Percentiles rank a stretch among this genome's conserved stretches.
Evolutionary conservation across 2,888 invertebrate genomes (phyloP).

Genomic region (Nemotelus nigrinus): DNA sequence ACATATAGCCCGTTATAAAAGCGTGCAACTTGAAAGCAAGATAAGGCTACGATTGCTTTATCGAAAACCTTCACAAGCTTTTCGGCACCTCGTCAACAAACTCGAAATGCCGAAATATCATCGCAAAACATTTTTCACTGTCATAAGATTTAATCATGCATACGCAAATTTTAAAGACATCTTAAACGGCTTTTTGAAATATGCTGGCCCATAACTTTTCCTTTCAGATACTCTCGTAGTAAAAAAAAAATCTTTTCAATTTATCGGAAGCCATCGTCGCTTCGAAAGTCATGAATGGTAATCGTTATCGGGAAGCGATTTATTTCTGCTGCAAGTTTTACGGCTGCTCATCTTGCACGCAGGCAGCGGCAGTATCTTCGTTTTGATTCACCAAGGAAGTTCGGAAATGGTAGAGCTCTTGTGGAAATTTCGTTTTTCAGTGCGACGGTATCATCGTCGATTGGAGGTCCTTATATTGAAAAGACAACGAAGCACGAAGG

Average conservation of each 20-base stretch:
- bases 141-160: slow-evolving; percentile 27
- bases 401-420: no score
- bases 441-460: no score
- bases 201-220: slow-evolving; percentile 42
- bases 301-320: slow-evolving; percentile 47
- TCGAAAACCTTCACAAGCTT: no score
- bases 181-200: slow-evolving; percentile 38
- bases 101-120: neutral
- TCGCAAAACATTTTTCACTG: neutral
- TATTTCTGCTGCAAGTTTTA: slow-evolving; percentile 16
- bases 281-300: slow-evolving; percentile 48
- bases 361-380: no score
- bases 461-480: no score
- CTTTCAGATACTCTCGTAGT: slow-evolving; percentile 36
- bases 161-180: slow-evolving; percentile 37
- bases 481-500: no score
- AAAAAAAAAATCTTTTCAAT: slow-evolving; percentile 46
- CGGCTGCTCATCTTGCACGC: no score
- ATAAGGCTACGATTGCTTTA: no score
- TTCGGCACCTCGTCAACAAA: neutral
- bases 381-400: no score
- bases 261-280: slow-evolving; percentile 47
- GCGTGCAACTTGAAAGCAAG: no score
- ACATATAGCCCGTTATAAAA: no score
- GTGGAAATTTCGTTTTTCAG: no score